Conservation (phyloP, 2,797 vertebrate genomes). For the Pseudotriccus pelzelni region DNA sequence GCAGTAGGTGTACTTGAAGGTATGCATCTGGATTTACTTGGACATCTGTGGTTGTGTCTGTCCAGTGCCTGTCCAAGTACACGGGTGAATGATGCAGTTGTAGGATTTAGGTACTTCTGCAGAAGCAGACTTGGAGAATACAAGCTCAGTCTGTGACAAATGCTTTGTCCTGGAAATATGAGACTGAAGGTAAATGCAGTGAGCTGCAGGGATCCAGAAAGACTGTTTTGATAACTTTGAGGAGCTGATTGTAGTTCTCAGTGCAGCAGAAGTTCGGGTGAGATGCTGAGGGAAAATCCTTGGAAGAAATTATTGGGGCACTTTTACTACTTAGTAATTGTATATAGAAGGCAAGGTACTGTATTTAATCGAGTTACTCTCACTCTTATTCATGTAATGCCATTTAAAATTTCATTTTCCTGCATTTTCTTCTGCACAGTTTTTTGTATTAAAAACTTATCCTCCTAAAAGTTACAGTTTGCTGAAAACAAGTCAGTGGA, state of each 20-base stretch:
- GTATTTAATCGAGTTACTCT: not conserved
- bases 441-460: not conserved
- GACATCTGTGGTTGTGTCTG: not conserved
- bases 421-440: not conserved
- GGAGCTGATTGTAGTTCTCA: not conserved
- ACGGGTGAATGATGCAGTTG: not conserved
- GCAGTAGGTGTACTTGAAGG: constrained; percentile 97
- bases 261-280: not conserved
- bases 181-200: not conserved
- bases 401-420: not conserved
- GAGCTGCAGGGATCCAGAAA: not conserved
- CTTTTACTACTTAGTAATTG: not conserved
- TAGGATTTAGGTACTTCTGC: not conserved
- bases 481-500: not conserved
- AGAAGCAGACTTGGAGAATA: not conserved
- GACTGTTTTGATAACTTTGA: not conserved
- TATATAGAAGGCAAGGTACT: not conserved
- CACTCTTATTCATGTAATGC: not conserved
- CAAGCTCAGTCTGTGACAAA: fast-evolving
- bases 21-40: constrained; percentile 60
- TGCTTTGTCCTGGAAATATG: not conserved
- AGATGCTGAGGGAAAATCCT: not conserved
- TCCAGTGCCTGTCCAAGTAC: not conserved
- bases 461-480: not conserved
- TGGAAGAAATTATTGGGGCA: not conserved